Conservation (phyloP, 35 echinoderm and acorn worm genomes). For the Lytechinus pictus region DNA sequence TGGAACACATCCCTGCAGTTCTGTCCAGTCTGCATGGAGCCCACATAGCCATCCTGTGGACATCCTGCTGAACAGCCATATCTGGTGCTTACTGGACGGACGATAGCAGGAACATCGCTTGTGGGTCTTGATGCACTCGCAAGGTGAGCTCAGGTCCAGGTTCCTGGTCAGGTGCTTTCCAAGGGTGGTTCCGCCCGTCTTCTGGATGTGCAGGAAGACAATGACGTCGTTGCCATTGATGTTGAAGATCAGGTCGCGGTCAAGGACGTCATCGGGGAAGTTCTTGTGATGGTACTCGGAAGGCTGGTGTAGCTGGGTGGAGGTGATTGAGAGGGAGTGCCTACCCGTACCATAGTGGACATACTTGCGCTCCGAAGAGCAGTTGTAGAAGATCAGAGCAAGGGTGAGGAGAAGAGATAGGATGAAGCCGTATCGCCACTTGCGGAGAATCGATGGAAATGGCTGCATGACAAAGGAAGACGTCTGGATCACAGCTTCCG, state of each 20-base stretch:
- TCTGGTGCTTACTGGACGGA: conserved; percentile 54
- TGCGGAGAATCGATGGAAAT: neutral
- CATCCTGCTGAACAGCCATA: conserved; percentile 88
- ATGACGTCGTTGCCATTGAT: conserved; percentile 78
- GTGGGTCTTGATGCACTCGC: conserved; percentile 57
- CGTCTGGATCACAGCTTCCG: neutral
- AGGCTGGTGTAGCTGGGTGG: neutral
- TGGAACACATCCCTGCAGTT: conserved; percentile 82
- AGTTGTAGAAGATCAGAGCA: conserved; percentile 24
- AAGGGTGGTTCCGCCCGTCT: conserved; percentile 89
- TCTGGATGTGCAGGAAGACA: conserved; percentile 91
- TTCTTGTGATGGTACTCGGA: neutral
- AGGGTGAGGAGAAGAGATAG: neutral
- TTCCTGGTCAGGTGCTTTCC: conserved; percentile 74
- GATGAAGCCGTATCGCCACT: conserved; percentile 45
- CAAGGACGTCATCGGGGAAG: conserved; percentile 24
- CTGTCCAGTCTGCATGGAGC: conserved; percentile 95
- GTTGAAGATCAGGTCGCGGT: conserved; percentile 56
- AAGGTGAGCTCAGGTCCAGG: conserved; percentile 67
- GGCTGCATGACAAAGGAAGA: conserved; percentile 38
- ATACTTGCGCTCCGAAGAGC: neutral
- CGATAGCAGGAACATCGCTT: conserved; percentile 81
- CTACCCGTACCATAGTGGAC: neutral
- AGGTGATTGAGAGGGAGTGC: neutral
- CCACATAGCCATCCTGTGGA: conserved; percentile 92